Evolutionary conservation across 2,113 vertebrate species (phyloP), one percentile per base, ranked within the genome.

Genomic region (Barbus barbus): DNA sequence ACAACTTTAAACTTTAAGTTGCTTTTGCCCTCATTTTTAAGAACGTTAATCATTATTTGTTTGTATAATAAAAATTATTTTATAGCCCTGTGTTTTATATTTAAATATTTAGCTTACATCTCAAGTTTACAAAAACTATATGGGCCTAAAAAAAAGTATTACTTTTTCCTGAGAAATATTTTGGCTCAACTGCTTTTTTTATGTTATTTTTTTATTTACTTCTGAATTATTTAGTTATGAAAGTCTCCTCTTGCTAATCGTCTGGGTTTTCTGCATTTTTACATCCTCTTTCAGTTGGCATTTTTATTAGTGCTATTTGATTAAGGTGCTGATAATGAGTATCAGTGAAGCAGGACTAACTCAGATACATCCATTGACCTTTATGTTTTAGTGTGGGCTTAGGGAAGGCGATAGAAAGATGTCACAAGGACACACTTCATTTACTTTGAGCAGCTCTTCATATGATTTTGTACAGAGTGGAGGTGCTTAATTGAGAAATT

Each of bases 211-310:
- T 18, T 6, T 46, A 18, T 18, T 69, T 9, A 69, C 4, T 36
- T 38, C 22, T 22, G 3, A 22, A 69, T 3, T n/a, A 2, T 72
- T 44, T 72, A 24, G 38, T 72, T 72, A 44, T 44, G 33, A 44
- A 44, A 22, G 22, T 72, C 38, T 44, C 20, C 4, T 72, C 36
- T n/a, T 71, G 20, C 9, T 72, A 44, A 44, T 72, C 36, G 12
- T 24, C 36, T 2, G 67, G 33, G 67, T 38, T 11, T 24, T 44
- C 69, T 44, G 22, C 22, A 7, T 72, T 72, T 38, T 72, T n/a
- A 41, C 36, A n/a, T 71, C 4, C 6, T 41, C 91, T 85, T 91
- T 90, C 79, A 85, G 69, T 84, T 86, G 86, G 31, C 31, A 63
- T 56, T 84, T 89, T 61, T 65, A 81, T 77, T 4, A 3, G 4